phyloP scores from a whole-genome alignment of 2,888 invertebrate genomes.

The Labia minor region DNA sequence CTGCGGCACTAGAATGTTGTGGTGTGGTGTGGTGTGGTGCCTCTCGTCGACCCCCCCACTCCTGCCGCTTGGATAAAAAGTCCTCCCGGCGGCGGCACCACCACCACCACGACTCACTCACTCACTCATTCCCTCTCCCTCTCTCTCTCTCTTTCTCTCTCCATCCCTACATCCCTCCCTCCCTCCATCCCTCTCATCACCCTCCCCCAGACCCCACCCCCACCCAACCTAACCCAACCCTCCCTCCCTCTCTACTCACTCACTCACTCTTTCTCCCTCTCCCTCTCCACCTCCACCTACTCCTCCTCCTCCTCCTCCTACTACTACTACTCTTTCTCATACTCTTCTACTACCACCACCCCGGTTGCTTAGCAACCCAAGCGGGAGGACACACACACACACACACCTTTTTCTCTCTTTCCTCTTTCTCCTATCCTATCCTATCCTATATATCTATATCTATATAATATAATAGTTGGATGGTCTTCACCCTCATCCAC shows the following conservation, averaged over 20 bases:
- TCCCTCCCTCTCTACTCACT: not conserved
- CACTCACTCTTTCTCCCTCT: conserved; percentile 13
- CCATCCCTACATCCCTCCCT: not conserved
- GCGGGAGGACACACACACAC: no score
- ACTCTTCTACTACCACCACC: no score
- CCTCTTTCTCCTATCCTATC: no score
- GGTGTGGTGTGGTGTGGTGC: no score
- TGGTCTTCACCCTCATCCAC: no score
- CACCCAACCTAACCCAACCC: not conserved
- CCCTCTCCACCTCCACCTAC: conserved; percentile 14
- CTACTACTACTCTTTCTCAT: not conserved
- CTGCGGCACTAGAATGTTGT: conserved; percentile 8
- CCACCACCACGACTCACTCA: not conserved
- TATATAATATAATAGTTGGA: no score
- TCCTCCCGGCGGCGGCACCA: not conserved
- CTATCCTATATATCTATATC: no score
- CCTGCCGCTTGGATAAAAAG: conserved; percentile 40
- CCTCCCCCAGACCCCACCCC: conserved; percentile 18
- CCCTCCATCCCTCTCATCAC: no score
- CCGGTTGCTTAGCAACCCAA: no score
- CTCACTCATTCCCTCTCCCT: not conserved
- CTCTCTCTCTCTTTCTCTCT: not conserved
- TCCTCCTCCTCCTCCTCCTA: conserved; percentile 8
- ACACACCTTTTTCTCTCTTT: no score
- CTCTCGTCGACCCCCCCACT: conserved; percentile 34